Evolutionary conservation across 2,113 vertebrate genomes (phyloP).

Genomic region (Chloebia gouldiae): DNA sequence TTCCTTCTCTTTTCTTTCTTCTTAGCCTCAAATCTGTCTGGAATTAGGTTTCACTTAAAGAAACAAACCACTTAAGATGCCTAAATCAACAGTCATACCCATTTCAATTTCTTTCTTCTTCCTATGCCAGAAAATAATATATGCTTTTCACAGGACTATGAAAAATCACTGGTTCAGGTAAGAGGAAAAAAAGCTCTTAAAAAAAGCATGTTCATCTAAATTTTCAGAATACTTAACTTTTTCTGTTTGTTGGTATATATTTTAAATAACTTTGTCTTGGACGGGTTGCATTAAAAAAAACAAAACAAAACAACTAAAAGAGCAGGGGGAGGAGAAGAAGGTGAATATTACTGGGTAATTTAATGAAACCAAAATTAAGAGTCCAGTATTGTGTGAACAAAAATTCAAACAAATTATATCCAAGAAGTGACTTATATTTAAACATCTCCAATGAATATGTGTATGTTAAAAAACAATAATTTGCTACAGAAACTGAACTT

Average conservation of each 20-base stretch:
- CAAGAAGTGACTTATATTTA: background rate
- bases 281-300: background rate
- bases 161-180: background rate
- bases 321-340: accelerated
- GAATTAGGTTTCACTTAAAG: background rate
- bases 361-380: background rate
- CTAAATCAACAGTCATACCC: background rate
- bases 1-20: background rate
- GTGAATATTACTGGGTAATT: background rate
- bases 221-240: background rate
- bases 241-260: background rate
- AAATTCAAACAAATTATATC: background rate
- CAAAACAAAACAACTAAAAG: background rate
- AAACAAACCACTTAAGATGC: background rate
- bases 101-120: background rate
- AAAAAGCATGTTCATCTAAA: background rate
- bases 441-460: background rate
- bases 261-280: background rate
- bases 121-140: background rate
- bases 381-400: background rate
- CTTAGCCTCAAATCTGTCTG: background rate
- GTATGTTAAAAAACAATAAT: background rate
- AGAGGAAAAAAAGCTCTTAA: background rate
- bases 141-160: background rate
- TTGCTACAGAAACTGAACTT: background rate